Conservation (phyloP, 2,888 invertebrate genomes). For the Plagodis dolabraria region DNA sequence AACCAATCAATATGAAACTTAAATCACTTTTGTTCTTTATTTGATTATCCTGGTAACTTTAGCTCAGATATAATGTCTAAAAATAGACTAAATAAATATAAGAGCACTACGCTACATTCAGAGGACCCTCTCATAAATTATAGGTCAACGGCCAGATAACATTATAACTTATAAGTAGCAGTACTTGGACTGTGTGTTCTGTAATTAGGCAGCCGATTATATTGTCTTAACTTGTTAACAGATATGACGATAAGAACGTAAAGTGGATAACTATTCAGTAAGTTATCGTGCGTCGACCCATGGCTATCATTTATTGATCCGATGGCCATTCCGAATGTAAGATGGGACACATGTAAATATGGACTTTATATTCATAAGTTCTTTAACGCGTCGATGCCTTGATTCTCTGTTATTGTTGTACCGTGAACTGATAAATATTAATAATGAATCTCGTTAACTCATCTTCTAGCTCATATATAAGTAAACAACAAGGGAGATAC, state of each 20-base stretch:
- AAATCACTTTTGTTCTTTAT: constrained; percentile 9
- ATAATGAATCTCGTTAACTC: constrained; percentile 52
- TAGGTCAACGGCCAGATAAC: constrained; percentile 61
- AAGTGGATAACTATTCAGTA: constrained; percentile 58
- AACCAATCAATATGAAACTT: constrained; percentile 29
- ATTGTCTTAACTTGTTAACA: constrained; percentile 65
- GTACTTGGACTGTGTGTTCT: constrained; percentile 46
- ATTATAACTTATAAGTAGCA: constrained; percentile 18
- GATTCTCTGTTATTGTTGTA: constrained; percentile 64
- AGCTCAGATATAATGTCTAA: neutral
- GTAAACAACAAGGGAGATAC: constrained; percentile 42
- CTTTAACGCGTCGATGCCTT: constrained; percentile 59
- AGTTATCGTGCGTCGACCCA: constrained; percentile 68
- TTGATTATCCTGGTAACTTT: neutral
- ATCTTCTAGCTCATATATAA: constrained; percentile 33
- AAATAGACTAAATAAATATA: constrained; percentile 9
- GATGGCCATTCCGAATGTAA: constrained; percentile 51
- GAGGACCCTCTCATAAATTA: constrained; percentile 19
- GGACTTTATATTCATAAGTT: constrained; percentile 72
- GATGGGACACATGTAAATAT: constrained; percentile 57
- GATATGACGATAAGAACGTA: constrained; percentile 59
- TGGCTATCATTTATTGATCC: constrained; percentile 46
- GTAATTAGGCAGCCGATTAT: constrained; percentile 60
- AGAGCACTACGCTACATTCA: neutral
- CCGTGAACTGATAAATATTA: constrained; percentile 73